A percentile compares a stretch with the other conserved stretches of the same genome.
Conservation (phyloP, 2,888 invertebrate genomes). For the Stenodera caucasica region DNA sequence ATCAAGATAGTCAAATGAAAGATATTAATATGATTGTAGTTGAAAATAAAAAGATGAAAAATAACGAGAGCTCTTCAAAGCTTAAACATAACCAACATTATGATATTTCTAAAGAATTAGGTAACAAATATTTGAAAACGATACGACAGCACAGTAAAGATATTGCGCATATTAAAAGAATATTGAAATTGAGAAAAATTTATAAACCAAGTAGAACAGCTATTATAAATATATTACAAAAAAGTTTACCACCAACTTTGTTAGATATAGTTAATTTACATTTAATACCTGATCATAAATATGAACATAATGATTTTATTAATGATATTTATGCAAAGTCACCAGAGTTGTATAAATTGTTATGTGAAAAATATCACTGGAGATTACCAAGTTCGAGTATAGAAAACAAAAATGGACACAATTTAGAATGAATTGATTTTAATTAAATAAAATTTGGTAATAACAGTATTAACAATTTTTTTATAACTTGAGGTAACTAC, state of each 20-base stretch:
- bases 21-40: background rate
- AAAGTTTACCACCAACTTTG: conserved; percentile 45
- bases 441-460: too few species aligned
- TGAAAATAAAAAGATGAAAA: conserved; percentile 6
- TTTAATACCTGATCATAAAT: conserved; percentile 37
- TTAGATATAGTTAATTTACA: conserved; percentile 45
- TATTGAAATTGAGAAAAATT: conserved; percentile 38
- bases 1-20: background rate
- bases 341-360: conserved; percentile 46
- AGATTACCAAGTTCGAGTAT: conserved; percentile 43
- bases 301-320: conserved; percentile 46
- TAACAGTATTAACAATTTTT: background rate
- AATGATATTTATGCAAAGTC: conserved; percentile 45
- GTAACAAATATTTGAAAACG: conserved; percentile 44
- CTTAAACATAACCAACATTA: conserved; percentile 7
- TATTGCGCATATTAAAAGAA: conserved; percentile 47
- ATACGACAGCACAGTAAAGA: conserved; percentile 49
- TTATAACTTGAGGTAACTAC: background rate
- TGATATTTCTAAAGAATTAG: conserved; percentile 22
- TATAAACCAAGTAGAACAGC: conserved; percentile 35
- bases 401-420: conserved; percentile 18
- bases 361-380: conserved; percentile 49
- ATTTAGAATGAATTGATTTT: background rate
- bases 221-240: conserved; percentile 41
- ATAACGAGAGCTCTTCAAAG: conserved; percentile 10